phyloP scores from a whole-genome alignment of 2,888 invertebrate genomes.

The Drosophila quinaria region DNA sequence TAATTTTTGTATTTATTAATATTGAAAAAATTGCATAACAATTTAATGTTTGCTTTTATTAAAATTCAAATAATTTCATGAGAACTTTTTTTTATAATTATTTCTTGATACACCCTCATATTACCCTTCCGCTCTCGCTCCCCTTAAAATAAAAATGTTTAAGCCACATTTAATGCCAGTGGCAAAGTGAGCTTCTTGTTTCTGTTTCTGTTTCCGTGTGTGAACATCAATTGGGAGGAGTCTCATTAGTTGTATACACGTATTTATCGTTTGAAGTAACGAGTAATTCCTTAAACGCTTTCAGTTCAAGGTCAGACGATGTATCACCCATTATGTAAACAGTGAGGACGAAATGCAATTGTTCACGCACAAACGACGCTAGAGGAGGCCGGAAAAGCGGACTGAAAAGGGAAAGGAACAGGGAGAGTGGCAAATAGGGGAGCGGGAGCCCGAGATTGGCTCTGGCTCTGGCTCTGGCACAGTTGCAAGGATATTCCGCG shows the following conservation, averaged over 20 bases:
- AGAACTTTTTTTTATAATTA: too few relatives aligned
- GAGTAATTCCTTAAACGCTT: conserved; percentile 44
- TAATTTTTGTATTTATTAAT: neutral
- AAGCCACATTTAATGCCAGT: conserved; percentile 12
- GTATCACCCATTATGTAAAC: conserved; percentile 53
- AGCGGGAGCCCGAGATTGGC: conserved; percentile 33
- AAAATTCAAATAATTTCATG: too few relatives aligned
- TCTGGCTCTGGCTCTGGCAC: conserved; percentile 46
- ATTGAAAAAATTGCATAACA: neutral
- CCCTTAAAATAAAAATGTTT: conserved; percentile 16
- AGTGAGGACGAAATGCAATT: conserved; percentile 54
- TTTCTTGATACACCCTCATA: conserved; percentile 23
- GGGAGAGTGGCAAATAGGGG: neutral
- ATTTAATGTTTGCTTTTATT: too few relatives aligned
- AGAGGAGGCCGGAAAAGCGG: conserved; percentile 13
- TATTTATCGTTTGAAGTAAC: conserved; percentile 28
- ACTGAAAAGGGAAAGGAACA: conserved; percentile 6
- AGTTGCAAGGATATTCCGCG: conserved; percentile 35
- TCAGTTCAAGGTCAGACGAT: conserved; percentile 45
- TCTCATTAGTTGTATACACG: conserved; percentile 25
- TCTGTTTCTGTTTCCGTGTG: conserved; percentile 9
- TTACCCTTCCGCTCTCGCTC: neutral
- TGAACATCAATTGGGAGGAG: conserved; percentile 49
- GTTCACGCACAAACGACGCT: conserved; percentile 29
- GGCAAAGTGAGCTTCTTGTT: conserved; percentile 1